Conservation (phyloP, 2,113 vertebrate genomes). For the Stomatorhinus ivindoensis region DNA sequence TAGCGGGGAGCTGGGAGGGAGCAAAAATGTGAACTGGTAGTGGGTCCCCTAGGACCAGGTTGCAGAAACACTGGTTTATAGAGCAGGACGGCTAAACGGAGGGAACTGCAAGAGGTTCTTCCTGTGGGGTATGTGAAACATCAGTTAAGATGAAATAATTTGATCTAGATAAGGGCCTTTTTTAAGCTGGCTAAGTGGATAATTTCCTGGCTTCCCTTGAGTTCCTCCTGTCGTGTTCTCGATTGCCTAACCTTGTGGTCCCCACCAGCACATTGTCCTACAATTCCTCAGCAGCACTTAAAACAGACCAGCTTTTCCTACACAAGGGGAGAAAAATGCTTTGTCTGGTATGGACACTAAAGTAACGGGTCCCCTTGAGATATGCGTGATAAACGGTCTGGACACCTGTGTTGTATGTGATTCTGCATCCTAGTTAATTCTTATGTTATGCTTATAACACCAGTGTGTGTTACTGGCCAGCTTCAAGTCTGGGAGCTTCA, state of each 20-base stretch:
- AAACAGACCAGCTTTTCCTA: neutral
- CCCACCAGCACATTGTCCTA: neutral
- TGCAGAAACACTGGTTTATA: neutral
- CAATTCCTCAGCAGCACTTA: neutral
- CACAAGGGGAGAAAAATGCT: neutral
- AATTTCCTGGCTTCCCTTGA: neutral
- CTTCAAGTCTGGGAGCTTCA: constrained; percentile 58
- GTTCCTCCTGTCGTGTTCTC: neutral
- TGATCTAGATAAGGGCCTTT: neutral
- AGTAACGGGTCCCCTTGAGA: neutral
- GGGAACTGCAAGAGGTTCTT: neutral
- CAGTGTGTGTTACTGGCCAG: constrained; percentile 33
- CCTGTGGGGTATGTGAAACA: neutral
- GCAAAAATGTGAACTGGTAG: neutral
- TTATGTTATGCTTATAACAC: constrained; percentile 20
- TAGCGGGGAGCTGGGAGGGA: neutral
- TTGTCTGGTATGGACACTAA: neutral
- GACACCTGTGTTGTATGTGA: constrained; percentile 6
- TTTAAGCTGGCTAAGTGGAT: neutral
- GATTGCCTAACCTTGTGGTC: neutral
- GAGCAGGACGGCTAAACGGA: neutral
- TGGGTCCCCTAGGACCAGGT: neutral
- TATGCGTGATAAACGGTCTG: neutral
- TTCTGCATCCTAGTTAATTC: neutral
- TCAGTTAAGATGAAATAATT: neutral